These are phyloP conservation scores for Equus quagga DNA, from an alignment of 2,113 vertebrate species.

Conservation along the genomic window DNA sequence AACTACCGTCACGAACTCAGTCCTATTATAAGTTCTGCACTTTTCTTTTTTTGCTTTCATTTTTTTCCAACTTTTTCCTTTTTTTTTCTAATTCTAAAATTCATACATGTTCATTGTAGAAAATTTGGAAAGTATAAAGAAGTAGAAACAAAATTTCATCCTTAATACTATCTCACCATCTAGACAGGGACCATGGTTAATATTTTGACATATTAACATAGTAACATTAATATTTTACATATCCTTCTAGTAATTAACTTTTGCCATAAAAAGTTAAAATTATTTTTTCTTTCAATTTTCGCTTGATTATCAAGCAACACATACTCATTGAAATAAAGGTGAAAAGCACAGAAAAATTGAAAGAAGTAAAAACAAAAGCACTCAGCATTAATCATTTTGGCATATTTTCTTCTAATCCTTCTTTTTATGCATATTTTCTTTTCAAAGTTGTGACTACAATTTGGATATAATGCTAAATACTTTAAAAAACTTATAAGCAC, in stretches of 20 bases:
- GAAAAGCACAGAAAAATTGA: background rate
- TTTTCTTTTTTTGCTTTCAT: background rate
- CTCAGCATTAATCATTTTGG: background rate
- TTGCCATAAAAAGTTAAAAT: background rate
- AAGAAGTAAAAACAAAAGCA: background rate
- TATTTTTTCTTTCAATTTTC: slow-evolving; percentile 15
- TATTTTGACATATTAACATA: slow-evolving; percentile 15
- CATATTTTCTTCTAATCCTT: background rate
- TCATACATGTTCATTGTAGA: background rate
- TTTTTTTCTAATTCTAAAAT: background rate
- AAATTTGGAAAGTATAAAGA: background rate
- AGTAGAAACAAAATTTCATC: background rate
- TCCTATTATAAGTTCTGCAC: no score
- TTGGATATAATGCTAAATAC: background rate
- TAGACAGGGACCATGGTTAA: background rate
- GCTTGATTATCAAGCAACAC: background rate
- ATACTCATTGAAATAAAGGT: background rate
- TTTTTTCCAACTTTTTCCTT: background rate
- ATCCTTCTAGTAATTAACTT: background rate
- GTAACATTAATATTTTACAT: background rate
- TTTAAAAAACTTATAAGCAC: background rate
- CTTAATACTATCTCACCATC: background rate
- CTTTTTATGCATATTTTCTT: background rate
- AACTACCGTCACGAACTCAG: background rate
- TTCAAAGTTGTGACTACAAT: background rate